A percentile compares a stretch with the other conserved stretches of the same genome.
Conservation (phyloP, 30 jellyfish, hydroid and myxozoan species). For the Aurelia aurita region DNA sequence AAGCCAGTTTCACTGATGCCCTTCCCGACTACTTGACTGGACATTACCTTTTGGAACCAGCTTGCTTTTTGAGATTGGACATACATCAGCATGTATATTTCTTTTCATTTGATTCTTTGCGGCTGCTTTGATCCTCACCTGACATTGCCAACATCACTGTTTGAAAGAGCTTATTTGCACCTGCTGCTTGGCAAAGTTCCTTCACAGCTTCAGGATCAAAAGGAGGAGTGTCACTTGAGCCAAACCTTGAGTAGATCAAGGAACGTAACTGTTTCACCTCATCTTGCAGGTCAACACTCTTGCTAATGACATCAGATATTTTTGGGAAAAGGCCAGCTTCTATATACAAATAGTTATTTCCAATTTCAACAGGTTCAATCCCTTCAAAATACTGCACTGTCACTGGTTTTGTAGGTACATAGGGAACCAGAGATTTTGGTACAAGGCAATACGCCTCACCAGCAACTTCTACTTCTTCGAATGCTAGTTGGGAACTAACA, state of each 20-base stretch:
- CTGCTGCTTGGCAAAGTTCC: slow-evolving; percentile 18
- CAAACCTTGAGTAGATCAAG: neutral
- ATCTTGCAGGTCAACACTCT: too few relatives aligned
- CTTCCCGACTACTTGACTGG: slow-evolving; percentile 18
- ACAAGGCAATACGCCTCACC: too few relatives aligned
- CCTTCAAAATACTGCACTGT: too few relatives aligned
- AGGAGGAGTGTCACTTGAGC: slow-evolving; percentile 7
- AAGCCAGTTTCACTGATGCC: slow-evolving; percentile 7
- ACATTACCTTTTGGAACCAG: slow-evolving; percentile 15
- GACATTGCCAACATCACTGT: slow-evolving; percentile 27
- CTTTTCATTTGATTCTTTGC: too few relatives aligned
- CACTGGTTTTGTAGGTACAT: too few relatives aligned
- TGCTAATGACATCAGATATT: too few relatives aligned
- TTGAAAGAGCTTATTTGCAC: slow-evolving; percentile 14
- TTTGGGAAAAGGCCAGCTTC: too few relatives aligned
- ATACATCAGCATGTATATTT: slow-evolving; percentile 13
- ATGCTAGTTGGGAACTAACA: too few relatives aligned
- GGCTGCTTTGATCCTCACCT: slow-evolving; percentile 12
- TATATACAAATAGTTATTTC: too few relatives aligned
- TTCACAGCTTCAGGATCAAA: slow-evolving; percentile 26
- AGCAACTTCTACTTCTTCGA: too few relatives aligned
- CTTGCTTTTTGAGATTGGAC: slow-evolving; percentile 30
- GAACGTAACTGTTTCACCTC: neutral
- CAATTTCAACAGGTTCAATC: too few relatives aligned
- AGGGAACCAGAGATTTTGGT: too few relatives aligned